A percentile compares a stretch with the other conserved stretches of the same genome.
Conservation (phyloP, 2,888 invertebrate species). For the Psococerastis gibbosa region DNA sequence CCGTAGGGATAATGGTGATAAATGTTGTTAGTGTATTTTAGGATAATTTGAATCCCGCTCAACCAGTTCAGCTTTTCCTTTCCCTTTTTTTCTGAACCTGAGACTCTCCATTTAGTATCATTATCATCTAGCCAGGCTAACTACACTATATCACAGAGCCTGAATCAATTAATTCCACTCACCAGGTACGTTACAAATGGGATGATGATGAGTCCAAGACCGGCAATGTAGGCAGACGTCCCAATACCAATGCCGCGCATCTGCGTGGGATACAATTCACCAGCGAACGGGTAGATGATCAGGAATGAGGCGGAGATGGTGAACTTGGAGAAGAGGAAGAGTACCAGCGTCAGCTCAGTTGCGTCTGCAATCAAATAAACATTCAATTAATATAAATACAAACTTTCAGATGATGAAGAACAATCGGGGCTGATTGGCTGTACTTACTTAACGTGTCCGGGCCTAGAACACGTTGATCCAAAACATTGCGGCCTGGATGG, state of each 20-base stretch:
- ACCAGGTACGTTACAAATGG: slow-evolving; percentile 84
- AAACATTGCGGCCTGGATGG: too few relatives aligned
- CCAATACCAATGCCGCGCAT: slow-evolving; percentile 78
- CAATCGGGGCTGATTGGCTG: too few relatives aligned
- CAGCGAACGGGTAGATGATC: slow-evolving; percentile 83
- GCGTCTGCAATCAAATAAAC: slow-evolving; percentile 43
- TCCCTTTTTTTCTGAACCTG: too few relatives aligned
- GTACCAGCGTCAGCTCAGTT: slow-evolving; percentile 46
- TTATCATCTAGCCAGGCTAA: too few relatives aligned
- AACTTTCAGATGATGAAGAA: background rate
- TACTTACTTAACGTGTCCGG: too few relatives aligned
- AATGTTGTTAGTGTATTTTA: too few relatives aligned
- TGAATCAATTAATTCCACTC: slow-evolving; percentile 24
- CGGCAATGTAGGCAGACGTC: slow-evolving; percentile 77
- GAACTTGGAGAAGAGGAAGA: slow-evolving; percentile 69
- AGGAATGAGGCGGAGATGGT: slow-evolving; percentile 79
- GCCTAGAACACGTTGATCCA: too few relatives aligned
- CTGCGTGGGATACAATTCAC: slow-evolving; percentile 80
- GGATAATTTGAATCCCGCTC: too few relatives aligned
- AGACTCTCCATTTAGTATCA: too few relatives aligned
- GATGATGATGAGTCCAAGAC: slow-evolving; percentile 70
- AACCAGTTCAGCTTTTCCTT: too few relatives aligned
- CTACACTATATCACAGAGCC: too few relatives aligned
- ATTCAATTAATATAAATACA: slow-evolving; percentile 1
- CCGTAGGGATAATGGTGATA: too few relatives aligned